These are phyloP conservation scores for Apotomis turbidana DNA, from an alignment of 2,888 invertebrate species.

Conservation along the genomic window DNA sequence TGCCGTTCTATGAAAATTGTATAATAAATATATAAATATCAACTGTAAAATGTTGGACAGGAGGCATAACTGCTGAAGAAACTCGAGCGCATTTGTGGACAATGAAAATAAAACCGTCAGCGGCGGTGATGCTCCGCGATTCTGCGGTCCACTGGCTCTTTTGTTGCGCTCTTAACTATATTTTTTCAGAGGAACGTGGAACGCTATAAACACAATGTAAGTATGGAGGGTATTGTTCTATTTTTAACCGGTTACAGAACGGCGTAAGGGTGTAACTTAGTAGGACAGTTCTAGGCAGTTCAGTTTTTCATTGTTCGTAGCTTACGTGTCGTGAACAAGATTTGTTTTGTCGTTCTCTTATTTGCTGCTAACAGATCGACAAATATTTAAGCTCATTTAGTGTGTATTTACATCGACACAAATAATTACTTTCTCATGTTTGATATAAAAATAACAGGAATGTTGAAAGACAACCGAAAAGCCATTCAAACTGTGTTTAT, in stretches of 20 bases:
- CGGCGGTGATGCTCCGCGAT: constrained; percentile 8
- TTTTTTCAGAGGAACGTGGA: constrained; percentile 30
- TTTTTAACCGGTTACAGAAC: background rate
- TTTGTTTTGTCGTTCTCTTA: too few species aligned
- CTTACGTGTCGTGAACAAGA: too few species aligned
- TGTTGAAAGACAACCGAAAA: constrained; percentile 9
- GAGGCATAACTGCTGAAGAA: constrained; percentile 1
- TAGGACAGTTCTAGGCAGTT: background rate
- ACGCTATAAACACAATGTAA: constrained; percentile 32
- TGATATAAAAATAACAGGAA: background rate
- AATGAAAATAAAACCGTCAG: constrained; percentile 29
- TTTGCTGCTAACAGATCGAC: too few species aligned
- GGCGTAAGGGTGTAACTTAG: background rate
- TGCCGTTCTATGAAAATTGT: too few species aligned
- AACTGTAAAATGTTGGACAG: background rate
- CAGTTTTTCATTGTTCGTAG: background rate
- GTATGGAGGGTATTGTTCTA: constrained; percentile 13
- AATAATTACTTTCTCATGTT: too few species aligned
- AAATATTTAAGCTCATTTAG: too few species aligned
- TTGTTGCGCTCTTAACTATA: constrained; percentile 31
- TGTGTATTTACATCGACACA: too few species aligned
- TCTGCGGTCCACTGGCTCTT: constrained; percentile 24
- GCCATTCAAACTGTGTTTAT: background rate
- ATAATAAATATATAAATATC: too few species aligned
- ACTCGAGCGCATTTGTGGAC: background rate